A percentile compares a stretch with the other conserved stretches of the same genome.
Conservation (phyloP, 2,888 invertebrate species). For the Busseola fusca region DNA sequence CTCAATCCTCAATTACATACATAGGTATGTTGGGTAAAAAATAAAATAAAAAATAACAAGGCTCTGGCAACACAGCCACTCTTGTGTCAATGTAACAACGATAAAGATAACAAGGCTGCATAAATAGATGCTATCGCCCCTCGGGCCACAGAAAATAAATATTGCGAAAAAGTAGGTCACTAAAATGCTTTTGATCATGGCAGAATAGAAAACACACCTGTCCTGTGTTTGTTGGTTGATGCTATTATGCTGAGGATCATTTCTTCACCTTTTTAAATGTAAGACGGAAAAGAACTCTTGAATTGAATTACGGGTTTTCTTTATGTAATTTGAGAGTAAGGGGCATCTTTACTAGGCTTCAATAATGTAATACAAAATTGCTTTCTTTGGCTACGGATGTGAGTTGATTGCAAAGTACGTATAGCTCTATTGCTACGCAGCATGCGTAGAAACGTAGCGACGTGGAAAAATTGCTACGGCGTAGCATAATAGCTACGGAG, state of each 20-base stretch:
- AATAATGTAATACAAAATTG: background rate
- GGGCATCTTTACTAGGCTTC: background rate
- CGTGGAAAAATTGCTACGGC: background rate
- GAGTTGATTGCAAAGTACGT: background rate
- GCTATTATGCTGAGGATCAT: slow-evolving; percentile 33
- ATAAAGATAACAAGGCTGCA: slow-evolving; percentile 67
- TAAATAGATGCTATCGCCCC: slow-evolving; percentile 64
- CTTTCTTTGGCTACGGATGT: background rate
- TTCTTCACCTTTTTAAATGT: slow-evolving; percentile 29
- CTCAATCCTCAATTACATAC: slow-evolving; percentile 41
- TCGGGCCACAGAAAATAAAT: slow-evolving; percentile 57
- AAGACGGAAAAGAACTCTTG: slow-evolving; percentile 8
- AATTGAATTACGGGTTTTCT: slow-evolving; percentile 9
- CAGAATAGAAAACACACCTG: slow-evolving; percentile 45
- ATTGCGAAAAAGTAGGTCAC: slow-evolving; percentile 63
- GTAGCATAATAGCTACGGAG: background rate
- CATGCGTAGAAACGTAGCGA: background rate
- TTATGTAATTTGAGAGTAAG: background rate
- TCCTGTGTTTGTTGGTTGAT: slow-evolving; percentile 16
- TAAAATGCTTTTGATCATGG: slow-evolving; percentile 52
- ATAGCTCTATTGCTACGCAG: slow-evolving; percentile 3
- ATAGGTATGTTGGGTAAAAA: slow-evolving; percentile 33
- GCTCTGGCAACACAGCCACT: slow-evolving; percentile 57
- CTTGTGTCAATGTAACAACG: slow-evolving; percentile 64
- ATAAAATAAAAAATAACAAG: slow-evolving; percentile 68